Percentiles rank a stretch among this genome's conserved stretches.
Conservation (phyloP, 2,113 vertebrate genomes). For the Vulpes vulpes region DNA sequence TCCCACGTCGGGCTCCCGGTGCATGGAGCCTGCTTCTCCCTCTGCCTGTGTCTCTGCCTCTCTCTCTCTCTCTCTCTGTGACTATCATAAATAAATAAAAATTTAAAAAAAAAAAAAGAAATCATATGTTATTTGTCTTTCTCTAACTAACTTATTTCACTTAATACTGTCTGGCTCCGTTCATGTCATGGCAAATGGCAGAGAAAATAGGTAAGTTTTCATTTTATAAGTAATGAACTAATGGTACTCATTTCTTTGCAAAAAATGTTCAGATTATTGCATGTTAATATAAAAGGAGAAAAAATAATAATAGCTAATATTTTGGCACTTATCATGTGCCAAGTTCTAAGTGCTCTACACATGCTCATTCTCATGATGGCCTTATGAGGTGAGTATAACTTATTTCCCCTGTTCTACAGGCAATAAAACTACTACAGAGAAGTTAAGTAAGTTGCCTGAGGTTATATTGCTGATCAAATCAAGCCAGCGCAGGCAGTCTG, state of each 20-base stretch:
- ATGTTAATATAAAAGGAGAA: conserved; percentile 4
- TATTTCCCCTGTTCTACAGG: conserved; percentile 11
- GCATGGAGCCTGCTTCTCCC: too few relatives aligned
- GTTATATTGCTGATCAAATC: not conserved
- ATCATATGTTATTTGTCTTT: not conserved
- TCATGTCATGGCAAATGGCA: not conserved
- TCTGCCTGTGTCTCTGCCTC: too few relatives aligned
- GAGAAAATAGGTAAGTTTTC: conserved; percentile 1
- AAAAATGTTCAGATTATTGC: conserved; percentile 50
- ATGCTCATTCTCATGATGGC: not conserved
- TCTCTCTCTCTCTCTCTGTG: too few relatives aligned
- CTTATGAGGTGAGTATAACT: not conserved
- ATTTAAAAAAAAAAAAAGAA: not conserved
- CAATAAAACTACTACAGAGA: conserved; percentile 11
- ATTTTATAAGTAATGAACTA: not conserved
- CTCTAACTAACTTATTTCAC: not conserved
- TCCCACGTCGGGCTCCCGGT: too few relatives aligned
- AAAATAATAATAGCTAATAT: not conserved
- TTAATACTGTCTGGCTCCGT: not conserved
- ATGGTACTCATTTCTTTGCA: conserved; percentile 4
- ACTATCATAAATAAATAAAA: too few relatives aligned
- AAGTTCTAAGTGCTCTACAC: not conserved
- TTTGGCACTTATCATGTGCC: not conserved
- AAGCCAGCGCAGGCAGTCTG: not conserved
- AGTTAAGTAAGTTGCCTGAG: conserved; percentile 9